Conservation (phyloP, 2,888 invertebrate genomes). For the Mythimna loreyi region DNA sequence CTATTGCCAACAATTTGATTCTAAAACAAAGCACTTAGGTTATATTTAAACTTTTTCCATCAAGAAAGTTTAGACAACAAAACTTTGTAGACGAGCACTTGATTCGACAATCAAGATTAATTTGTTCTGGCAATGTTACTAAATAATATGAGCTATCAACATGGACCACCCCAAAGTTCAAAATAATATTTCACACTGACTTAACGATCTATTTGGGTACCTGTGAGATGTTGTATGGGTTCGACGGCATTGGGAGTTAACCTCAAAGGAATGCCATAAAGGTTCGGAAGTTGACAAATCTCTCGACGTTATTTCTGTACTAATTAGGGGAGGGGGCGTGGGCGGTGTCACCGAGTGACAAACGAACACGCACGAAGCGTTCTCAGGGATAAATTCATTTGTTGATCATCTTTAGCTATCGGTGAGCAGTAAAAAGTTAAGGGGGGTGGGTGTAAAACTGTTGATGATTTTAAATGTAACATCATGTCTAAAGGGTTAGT, state of each 20-base stretch:
- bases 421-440: constrained; percentile 60
- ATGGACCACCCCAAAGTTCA: constrained; percentile 81
- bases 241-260: constrained; percentile 66
- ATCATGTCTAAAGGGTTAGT: no score
- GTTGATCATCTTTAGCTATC: constrained; percentile 66
- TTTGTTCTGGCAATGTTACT: constrained; percentile 61
- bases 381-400: constrained; percentile 77
- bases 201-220: constrained; percentile 85
- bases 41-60: constrained; percentile 64
- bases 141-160: constrained; percentile 64
- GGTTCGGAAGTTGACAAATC: constrained; percentile 90
- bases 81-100: constrained; percentile 68
- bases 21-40: constrained; percentile 57
- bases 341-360: constrained; percentile 80
- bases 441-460: no score
- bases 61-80: constrained; percentile 59
- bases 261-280: constrained; percentile 87
- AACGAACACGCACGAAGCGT: constrained; percentile 72
- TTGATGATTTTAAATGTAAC: no score
- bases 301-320: constrained; percentile 88
- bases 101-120: constrained; percentile 64
- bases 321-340: constrained; percentile 87
- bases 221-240: constrained; percentile 70
- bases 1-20: constrained; percentile 59
- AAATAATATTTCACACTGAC: constrained; percentile 84